Conservation (phyloP, 2,888 invertebrate species). For the Drosophila emarginata region DNA sequence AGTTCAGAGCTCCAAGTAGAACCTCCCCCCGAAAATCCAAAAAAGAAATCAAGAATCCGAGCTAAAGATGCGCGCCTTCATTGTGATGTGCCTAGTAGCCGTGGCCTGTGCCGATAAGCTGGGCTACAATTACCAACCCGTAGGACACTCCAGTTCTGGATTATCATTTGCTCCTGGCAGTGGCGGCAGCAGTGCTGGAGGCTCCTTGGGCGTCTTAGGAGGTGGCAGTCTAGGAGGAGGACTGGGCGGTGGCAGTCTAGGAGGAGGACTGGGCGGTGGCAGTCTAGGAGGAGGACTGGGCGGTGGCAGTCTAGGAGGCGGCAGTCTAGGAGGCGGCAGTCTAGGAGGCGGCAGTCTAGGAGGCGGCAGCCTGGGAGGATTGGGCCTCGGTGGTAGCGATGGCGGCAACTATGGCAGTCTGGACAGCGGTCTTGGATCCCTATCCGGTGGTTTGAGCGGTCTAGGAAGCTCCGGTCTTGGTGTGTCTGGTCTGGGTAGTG, state of each 20-base stretch:
- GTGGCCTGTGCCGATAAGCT: slow-evolving; percentile 74
- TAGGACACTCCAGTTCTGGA: slow-evolving; percentile 68
- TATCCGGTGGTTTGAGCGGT: slow-evolving; percentile 30
- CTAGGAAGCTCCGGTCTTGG: slow-evolving; percentile 30
- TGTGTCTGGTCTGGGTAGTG: slow-evolving; percentile 25
- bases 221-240: slow-evolving; percentile 39
- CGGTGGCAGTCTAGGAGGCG: slow-evolving; percentile 11
- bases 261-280: slow-evolving; percentile 24
- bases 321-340: slow-evolving; percentile 12
- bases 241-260: slow-evolving; percentile 25
- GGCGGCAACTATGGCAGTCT: slow-evolving; percentile 31
- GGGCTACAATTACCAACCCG: slow-evolving; percentile 77
- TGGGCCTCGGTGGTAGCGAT: slow-evolving; percentile 7
- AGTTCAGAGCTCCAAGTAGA: slow-evolving; percentile 65
- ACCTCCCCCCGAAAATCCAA: slow-evolving; percentile 33
- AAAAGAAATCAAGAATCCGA: slow-evolving; percentile 13
- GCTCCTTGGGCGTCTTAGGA: slow-evolving; percentile 27
- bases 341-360: slow-evolving; percentile 10
- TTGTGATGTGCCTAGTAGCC: slow-evolving; percentile 73
- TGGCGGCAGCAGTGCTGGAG: slow-evolving; percentile 35
- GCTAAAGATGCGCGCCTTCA: slow-evolving; percentile 62
- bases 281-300: slow-evolving; percentile 9
- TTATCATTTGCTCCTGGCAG: slow-evolving; percentile 72
- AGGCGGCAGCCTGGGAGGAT: not conserved
- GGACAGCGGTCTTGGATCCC: slow-evolving; percentile 15